Evolutionary conservation across 1,140 invertebrate genomes (phyloP).

Genomic region (Drosophila punjabiensis): DNA sequence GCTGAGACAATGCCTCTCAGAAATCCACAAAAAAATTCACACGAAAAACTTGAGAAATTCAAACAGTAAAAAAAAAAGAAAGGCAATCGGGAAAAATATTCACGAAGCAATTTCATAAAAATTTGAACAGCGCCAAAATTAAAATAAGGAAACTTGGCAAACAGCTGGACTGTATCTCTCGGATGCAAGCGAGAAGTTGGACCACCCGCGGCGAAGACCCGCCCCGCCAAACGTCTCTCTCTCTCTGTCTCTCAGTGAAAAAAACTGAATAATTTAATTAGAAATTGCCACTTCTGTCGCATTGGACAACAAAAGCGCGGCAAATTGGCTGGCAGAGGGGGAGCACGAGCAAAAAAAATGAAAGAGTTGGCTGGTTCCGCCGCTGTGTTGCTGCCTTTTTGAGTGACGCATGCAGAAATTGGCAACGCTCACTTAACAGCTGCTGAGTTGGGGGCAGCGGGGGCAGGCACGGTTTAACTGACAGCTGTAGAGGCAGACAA

Average conservation of each 20-base stretch:
- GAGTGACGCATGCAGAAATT: slow-evolving; percentile 79
- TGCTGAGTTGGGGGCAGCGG: slow-evolving; percentile 29
- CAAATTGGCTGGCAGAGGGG: slow-evolving; percentile 66
- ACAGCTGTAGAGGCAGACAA: slow-evolving; percentile 50
- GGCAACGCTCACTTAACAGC: slow-evolving; percentile 63
- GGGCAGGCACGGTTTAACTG: slow-evolving; percentile 36
- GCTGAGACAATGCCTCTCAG: slow-evolving; percentile 1
- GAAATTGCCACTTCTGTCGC: slow-evolving; percentile 81
- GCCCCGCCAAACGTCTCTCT: slow-evolving; percentile 5
- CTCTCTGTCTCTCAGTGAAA: neutral
- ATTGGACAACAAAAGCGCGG: slow-evolving; percentile 78
- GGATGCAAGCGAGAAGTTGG: slow-evolving; percentile 34
- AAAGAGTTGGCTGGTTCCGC: slow-evolving; percentile 62
- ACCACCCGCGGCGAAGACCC: slow-evolving; percentile 40
- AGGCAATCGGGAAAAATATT: slow-evolving; percentile 29
- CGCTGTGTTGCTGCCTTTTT: slow-evolving; percentile 44
- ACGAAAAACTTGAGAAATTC: slow-evolving; percentile 13
- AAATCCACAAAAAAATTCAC: slow-evolving; percentile 6
- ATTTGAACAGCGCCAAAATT: slow-evolving; percentile 52
- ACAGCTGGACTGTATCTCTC: slow-evolving; percentile 46
- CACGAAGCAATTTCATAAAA: slow-evolving; percentile 46
- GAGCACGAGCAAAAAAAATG: neutral
- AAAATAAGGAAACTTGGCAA: slow-evolving; percentile 70
- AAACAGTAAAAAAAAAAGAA: neutral
- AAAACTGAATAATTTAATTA: slow-evolving; percentile 83